Percentiles rank a stretch among this genome's conserved stretches.
These are phyloP conservation scores for Unio delphinus DNA, from an alignment of 2,888 invertebrate species.

Conservation along the genomic window DNA sequence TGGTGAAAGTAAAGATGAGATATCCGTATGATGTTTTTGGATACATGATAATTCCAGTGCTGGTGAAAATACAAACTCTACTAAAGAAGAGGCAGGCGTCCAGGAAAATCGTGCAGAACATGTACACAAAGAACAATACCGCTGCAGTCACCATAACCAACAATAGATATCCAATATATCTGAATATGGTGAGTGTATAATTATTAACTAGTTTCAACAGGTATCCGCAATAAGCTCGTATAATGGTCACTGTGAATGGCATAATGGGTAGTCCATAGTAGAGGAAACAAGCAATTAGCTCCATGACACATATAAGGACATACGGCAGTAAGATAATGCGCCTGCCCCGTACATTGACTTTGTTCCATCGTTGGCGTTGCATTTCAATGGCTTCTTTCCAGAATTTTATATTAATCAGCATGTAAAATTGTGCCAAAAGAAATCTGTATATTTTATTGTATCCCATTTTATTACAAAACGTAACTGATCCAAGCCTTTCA, in stretches of 20 bases:
- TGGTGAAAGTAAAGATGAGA: conserved; percentile 30
- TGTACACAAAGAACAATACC: conserved; percentile 22
- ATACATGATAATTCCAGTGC: conserved; percentile 35
- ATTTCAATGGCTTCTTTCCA: conserved; percentile 21
- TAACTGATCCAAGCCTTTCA: conserved; percentile 19
- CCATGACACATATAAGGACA: conserved; percentile 17
- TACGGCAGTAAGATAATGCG: conserved; percentile 14
- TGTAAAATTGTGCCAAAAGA: conserved; percentile 22
- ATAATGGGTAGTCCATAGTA: conserved; percentile 30
- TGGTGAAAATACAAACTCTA: conserved; percentile 33
- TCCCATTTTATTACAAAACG: conserved; percentile 8
- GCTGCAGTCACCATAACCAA: neutral
- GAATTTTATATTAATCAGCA: conserved; percentile 30
- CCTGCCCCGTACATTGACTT: no score
- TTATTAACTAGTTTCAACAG: neutral
- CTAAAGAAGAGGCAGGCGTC: conserved; percentile 32
- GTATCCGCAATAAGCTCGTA: conserved; percentile 17
- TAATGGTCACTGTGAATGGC: conserved; percentile 17
- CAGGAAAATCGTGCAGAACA: conserved; percentile 38
- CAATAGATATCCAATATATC: neutral
- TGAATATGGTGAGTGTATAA: no score
- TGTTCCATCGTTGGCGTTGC: conserved; percentile 16
- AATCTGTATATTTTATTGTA: conserved; percentile 22
- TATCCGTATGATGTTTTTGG: conserved; percentile 35
- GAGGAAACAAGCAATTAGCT: conserved; percentile 16